phyloP scores from a whole-genome alignment of 2,888 invertebrate species.

The Tetrapedia diversipes region DNA sequence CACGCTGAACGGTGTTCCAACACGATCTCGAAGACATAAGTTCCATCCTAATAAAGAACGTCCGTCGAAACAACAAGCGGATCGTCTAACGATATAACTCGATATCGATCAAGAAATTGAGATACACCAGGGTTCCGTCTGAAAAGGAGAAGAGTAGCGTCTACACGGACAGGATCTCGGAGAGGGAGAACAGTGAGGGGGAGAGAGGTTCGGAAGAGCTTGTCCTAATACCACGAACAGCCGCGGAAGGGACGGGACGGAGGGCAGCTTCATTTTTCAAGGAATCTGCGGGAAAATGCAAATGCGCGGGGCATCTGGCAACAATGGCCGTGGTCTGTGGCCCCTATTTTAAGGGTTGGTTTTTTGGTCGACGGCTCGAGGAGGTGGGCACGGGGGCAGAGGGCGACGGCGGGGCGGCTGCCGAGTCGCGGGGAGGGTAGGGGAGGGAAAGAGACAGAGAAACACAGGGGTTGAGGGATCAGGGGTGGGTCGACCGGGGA shows the following conservation, averaged over 20 bases:
- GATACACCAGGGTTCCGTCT: conserved; percentile 20
- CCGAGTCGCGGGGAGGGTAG: conserved; percentile 6
- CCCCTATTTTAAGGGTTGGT: conserved; percentile 83
- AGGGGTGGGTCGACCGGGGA: conserved; percentile 61
- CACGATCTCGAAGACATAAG: no score
- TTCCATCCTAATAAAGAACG: no score
- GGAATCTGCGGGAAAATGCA: conserved; percentile 82
- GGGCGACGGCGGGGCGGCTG: conserved; percentile 5
- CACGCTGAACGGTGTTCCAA: no score
- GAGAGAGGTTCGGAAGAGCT: conserved; percentile 58
- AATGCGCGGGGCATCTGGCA: conserved; percentile 83
- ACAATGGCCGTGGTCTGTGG: conserved; percentile 82
- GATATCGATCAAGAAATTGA: conserved; percentile 52
- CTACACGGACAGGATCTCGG: not conserved
- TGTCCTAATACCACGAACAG: conserved; percentile 68
- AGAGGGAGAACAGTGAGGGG: conserved; percentile 4
- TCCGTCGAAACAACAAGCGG: no score
- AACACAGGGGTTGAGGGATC: conserved; percentile 46
- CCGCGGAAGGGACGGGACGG: conserved; percentile 54
- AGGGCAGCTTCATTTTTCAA: conserved; percentile 80
- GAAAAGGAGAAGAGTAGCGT: conserved; percentile 43
- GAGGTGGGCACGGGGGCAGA: conserved; percentile 36
- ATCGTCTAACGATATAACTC: conserved; percentile 27
- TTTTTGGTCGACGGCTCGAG: conserved; percentile 72
- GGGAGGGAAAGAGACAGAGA: conserved; percentile 15